Conservation (phyloP, 2,888 invertebrate species). For the Leptothorax acervorum region DNA sequence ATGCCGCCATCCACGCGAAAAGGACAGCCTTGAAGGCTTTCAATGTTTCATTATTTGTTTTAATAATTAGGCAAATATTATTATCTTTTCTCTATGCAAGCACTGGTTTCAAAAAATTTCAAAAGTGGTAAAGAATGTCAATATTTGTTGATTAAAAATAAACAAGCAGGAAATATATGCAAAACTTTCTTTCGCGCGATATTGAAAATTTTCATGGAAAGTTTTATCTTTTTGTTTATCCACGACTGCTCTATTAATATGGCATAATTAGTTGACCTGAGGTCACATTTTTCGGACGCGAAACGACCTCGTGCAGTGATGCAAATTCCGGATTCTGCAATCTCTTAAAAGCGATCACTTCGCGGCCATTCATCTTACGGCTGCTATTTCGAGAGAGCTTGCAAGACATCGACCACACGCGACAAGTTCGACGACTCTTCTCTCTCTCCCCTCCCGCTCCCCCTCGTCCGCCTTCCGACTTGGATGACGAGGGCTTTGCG, state of each 20-base stretch:
- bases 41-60: background rate
- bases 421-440: slow-evolving; percentile 39
- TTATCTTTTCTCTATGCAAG: background rate
- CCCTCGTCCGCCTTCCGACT: background rate
- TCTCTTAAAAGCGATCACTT: slow-evolving; percentile 53
- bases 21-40: background rate
- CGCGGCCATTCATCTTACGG: slow-evolving; percentile 51
- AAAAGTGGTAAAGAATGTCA: background rate
- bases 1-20: background rate
- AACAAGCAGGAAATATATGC: background rate
- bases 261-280: background rate
- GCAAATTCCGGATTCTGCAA: slow-evolving; percentile 41
- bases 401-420: slow-evolving; percentile 48
- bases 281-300: background rate
- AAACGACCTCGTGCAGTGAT: background rate
- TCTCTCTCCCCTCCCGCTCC: background rate
- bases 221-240: background rate
- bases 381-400: slow-evolving; percentile 46
- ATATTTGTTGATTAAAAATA: background rate
- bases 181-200: background rate
- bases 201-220: background rate
- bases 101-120: background rate
- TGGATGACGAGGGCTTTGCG: slow-evolving; percentile 28
- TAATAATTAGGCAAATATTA: background rate
- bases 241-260: background rate